phyloP scores from a whole-genome alignment of 2,113 vertebrate genomes.

The Corvus hawaiiensis region DNA sequence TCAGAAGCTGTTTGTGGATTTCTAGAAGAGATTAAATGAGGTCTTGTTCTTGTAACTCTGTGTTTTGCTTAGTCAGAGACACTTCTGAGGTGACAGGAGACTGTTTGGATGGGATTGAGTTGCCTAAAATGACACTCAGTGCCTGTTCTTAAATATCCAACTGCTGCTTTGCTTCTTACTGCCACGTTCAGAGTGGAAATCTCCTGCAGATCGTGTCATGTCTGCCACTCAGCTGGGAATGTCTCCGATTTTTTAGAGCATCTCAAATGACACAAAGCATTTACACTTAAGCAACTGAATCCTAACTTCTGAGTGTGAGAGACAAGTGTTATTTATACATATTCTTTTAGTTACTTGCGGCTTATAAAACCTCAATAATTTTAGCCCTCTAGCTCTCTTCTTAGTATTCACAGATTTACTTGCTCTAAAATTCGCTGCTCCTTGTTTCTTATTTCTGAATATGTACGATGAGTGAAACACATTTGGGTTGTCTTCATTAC shows the following conservation, averaged over 20 bases:
- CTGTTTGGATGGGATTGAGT: not conserved
- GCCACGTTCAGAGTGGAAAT: not conserved
- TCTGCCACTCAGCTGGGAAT: not conserved
- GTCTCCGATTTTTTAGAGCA: not conserved
- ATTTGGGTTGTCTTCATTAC: not conserved
- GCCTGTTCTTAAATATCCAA: not conserved
- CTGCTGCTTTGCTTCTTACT: not conserved
- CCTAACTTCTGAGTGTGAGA: not conserved
- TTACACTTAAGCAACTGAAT: not conserved
- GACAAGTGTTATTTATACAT: not conserved
- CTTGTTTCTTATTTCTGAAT: not conserved
- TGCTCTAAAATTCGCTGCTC: not conserved
- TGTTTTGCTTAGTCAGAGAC: not conserved
- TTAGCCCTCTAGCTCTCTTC: not conserved
- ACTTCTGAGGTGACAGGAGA: not conserved
- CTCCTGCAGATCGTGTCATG: not conserved
- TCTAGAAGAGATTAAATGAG: not conserved
- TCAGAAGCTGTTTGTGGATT: not conserved
- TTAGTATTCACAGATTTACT: not conserved
- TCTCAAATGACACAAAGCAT: not conserved
- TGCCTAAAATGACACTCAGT: not conserved
- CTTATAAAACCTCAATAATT: not conserved
- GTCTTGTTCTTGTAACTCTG: not conserved
- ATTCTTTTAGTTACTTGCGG: not conserved
- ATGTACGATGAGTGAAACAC: not conserved